Conservation (phyloP, 1,140 invertebrate genomes). For the Zaprionus taronus region DNA sequence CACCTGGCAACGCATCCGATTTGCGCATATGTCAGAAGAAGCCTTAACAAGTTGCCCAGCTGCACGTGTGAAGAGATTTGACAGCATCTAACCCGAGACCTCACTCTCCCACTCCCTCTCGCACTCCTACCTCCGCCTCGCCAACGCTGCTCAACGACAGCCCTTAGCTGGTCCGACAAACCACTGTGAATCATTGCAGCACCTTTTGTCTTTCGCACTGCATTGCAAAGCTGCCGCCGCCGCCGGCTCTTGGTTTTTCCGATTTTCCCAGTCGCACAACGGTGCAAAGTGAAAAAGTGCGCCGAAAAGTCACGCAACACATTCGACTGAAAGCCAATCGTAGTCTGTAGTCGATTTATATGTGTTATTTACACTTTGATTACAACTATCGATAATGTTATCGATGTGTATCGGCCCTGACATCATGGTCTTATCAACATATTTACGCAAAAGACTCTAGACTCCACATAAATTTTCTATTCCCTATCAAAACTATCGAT, state of each 20-base stretch:
- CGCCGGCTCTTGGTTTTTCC: slow-evolving; percentile 10
- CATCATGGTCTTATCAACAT: too few species aligned
- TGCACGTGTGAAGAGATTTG: slow-evolving; percentile 70
- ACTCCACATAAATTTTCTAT: too few species aligned
- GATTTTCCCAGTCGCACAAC: neutral
- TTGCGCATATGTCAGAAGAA: slow-evolving; percentile 31
- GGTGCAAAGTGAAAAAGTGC: neutral
- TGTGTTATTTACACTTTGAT: too few species aligned
- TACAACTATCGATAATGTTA: neutral
- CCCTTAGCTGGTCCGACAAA: neutral
- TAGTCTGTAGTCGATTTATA: too few species aligned
- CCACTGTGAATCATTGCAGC: slow-evolving; percentile 47
- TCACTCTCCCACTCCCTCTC: neutral
- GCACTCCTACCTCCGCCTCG: neutral
- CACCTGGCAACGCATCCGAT: slow-evolving; percentile 34
- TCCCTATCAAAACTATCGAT: too few species aligned
- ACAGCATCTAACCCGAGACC: slow-evolving; percentile 5
- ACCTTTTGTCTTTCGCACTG: slow-evolving; percentile 64
- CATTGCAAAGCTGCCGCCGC: neutral
- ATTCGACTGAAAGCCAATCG: neutral
- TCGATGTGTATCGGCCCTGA: neutral
- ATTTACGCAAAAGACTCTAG: too few species aligned
- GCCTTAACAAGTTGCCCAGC: slow-evolving; percentile 71
- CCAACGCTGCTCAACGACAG: neutral
- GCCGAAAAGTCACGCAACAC: slow-evolving; percentile 1